Evolutionary conservation across 2,888 invertebrate species (phyloP), one percentile per base, ranked within the genome.

Genomic region (Drosophila meridiana): DNA sequence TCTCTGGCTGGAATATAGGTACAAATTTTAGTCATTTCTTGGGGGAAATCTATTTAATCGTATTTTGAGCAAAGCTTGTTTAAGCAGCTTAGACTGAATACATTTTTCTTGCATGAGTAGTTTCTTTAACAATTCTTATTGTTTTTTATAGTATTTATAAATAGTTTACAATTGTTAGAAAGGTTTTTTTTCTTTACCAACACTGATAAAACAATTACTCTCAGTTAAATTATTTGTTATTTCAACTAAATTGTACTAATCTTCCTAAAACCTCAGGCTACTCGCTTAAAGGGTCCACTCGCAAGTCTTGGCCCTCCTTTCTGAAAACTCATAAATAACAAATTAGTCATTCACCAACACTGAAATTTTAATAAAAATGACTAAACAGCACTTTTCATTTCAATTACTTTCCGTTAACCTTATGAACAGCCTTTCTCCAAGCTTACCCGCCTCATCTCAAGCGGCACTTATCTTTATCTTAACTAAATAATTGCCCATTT

Each of bases 401-500:
- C 5, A 34, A 13, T 34, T 52, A 52, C 11, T 26, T 20, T 52
- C 3, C 9, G 4, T 34, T 26, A 26, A 3, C 20, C 20, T 3
- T 13, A 20, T 6, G 32, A 13, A 26, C 20, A 34, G 34, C 14
- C 1, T 36, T 11, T 4, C 14, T 0, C 14, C 30, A 48, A 4
- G 30, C 28, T 11, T 5, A 34, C 11, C 52, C 30, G 11, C 1
- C 5, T 30, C n/a, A 30, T 1, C 32, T n/a, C 8, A n/a, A 56
- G 14, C 38, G 8, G 2, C 7, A 13, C 42, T 32, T 20, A 20
- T 30, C 42, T 45, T 14, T 26, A 7, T 26, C 45, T 45, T 9
- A 4, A 26, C 36, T 47, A 47, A 36, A 38, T 47, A 47, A 47
- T 47, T 47, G 47, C 26, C 28, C 47, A 38, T 47, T 59, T 59